Evolutionary conservation across 2,113 vertebrate species (phyloP).

Genomic region (Phyllostomus hastatus): DNA sequence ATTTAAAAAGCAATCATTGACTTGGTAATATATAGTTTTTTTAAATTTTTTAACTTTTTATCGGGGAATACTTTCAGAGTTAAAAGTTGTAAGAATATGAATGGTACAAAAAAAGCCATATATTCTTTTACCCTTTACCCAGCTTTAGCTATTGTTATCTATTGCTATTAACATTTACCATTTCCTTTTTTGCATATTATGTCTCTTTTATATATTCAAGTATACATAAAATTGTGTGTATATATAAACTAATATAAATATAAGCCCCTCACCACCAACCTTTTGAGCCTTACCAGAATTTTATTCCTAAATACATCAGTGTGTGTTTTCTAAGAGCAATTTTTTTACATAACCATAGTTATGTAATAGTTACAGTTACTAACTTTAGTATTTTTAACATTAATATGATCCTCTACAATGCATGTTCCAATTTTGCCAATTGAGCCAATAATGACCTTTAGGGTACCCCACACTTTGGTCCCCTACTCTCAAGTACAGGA

Average conservation of each 20-base stretch:
- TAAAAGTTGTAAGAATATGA: constrained; percentile 3
- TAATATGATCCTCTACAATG: neutral
- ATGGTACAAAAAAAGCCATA: neutral
- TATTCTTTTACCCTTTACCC: neutral
- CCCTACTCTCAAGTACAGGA: neutral
- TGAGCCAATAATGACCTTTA: neutral
- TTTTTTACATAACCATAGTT: neutral
- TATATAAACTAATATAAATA: neutral
- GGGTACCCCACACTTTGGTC: too few species aligned
- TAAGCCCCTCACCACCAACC: neutral
- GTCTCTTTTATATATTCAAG: neutral
- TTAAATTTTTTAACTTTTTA: neutral
- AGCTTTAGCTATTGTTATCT: neutral
- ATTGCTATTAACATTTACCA: neutral
- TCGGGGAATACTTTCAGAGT: neutral
- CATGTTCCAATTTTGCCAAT: neutral
- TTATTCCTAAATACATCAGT: neutral
- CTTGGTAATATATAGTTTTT: neutral
- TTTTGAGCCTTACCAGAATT: neutral
- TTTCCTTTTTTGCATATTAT: neutral
- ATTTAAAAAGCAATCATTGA: neutral
- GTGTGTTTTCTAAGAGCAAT: neutral
- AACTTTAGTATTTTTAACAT: neutral
- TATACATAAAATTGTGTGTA: neutral
- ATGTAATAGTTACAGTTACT: neutral